Evolutionary conservation across 2,113 vertebrate genomes (phyloP).

Genomic region (Chascanopsetta lugubris): DNA sequence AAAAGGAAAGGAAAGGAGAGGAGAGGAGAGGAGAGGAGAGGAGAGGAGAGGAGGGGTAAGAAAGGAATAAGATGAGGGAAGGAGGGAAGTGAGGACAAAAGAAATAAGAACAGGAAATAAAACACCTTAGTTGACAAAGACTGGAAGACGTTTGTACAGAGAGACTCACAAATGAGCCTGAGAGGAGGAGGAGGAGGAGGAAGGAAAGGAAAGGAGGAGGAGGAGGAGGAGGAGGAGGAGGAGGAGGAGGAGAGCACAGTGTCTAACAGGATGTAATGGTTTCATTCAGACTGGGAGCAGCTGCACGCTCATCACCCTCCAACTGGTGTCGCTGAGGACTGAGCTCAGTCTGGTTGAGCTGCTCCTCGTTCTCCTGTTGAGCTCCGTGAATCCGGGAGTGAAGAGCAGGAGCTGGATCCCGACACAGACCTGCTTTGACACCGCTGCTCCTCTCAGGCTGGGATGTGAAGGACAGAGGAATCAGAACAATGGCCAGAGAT

Average conservation of each 20-base stretch:
- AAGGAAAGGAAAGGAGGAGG: constrained; percentile 23
- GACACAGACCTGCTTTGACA: too few species aligned
- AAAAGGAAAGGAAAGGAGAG: constrained; percentile 15
- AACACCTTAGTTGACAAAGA: constrained; percentile 23
- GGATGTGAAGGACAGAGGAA: too few species aligned
- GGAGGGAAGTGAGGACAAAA: constrained; percentile 13
- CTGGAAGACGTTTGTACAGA: constrained; percentile 12
- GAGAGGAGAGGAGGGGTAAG: constrained; percentile 31
- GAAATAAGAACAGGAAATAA: constrained; percentile 25
- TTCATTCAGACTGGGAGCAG: constrained; percentile 47
- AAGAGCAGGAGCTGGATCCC: too few species aligned
- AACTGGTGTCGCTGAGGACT: constrained; percentile 31
- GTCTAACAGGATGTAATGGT: constrained; percentile 53
- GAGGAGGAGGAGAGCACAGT: constrained; percentile 34
- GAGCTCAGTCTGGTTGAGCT: constrained; percentile 30
- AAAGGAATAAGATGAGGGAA: constrained; percentile 40
- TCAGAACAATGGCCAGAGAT: too few species aligned
- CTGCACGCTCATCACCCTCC: constrained; percentile 36
- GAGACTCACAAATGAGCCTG: constrained; percentile 29
- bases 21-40: constrained; percentile 16
- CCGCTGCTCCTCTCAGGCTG: too few species aligned
- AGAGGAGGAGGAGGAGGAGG: constrained; percentile 31
- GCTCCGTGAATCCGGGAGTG: background rate
- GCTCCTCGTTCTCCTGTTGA: constrained; percentile 4
- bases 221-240: too few species aligned